Evolutionary conservation across 2,888 invertebrate genomes (phyloP).

Genomic region (Tromatobia lineatoria): DNA sequence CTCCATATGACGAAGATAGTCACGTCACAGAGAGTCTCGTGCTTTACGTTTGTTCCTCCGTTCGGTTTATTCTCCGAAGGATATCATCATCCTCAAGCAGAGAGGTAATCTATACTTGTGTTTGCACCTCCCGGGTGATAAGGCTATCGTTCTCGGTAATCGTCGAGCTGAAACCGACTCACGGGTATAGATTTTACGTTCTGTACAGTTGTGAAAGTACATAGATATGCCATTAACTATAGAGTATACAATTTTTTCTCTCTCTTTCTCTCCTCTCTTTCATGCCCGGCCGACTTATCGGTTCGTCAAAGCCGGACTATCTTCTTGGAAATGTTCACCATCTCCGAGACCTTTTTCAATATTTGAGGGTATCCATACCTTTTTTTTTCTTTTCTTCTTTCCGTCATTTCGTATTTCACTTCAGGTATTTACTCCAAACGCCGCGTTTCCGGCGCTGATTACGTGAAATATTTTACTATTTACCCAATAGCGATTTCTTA

Average conservation of each 20-base stretch:
- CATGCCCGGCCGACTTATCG: slow-evolving; percentile 70
- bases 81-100: slow-evolving; percentile 66
- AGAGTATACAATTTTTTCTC: not conserved
- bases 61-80: slow-evolving; percentile 67
- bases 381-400: slow-evolving; percentile 7
- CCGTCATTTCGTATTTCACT: not conserved
- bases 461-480: slow-evolving; percentile 1
- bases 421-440: slow-evolving; percentile 59
- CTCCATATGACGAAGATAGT: not conserved
- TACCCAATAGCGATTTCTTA: slow-evolving; percentile 9
- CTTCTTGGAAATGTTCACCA: slow-evolving; percentile 60
- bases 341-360: slow-evolving; percentile 57
- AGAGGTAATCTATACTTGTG: slow-evolving; percentile 70
- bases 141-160: slow-evolving; percentile 69
- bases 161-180: slow-evolving; percentile 52
- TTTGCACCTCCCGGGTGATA: slow-evolving; percentile 64
- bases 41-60: slow-evolving; percentile 42
- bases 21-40: not conserved
- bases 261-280: slow-evolving; percentile 70
- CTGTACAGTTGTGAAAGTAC: slow-evolving; percentile 23
- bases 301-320: slow-evolving; percentile 58
- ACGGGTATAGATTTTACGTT: slow-evolving; percentile 48
- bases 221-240: slow-evolving; percentile 19
- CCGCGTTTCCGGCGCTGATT: slow-evolving; percentile 54
- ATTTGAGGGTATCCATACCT: slow-evolving; percentile 40